phyloP scores from a whole-genome alignment of 2,113 vertebrate species.

The Nyctibius bracteatus region DNA sequence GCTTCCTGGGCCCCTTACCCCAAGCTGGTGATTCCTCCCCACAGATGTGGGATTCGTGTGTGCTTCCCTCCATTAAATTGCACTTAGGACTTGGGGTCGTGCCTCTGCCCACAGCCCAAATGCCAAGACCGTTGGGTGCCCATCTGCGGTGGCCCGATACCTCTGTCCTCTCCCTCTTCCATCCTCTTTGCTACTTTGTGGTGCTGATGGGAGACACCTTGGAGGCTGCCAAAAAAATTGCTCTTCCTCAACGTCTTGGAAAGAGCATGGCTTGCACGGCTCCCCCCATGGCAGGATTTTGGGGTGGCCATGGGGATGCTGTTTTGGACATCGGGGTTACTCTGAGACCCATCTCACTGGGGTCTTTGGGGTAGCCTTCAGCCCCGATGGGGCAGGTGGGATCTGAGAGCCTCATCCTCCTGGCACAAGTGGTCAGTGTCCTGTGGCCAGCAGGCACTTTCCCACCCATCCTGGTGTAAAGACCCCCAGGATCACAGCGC shows the following conservation, averaged over 20 bases:
- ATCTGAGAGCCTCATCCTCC: fast-evolving
- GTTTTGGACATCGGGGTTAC: background rate
- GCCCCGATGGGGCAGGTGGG: background rate
- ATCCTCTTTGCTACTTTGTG: background rate
- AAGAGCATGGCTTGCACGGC: background rate
- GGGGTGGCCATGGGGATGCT: background rate
- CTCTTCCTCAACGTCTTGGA: background rate
- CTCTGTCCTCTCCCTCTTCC: background rate
- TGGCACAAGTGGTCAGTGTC: background rate
- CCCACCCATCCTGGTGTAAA: background rate
- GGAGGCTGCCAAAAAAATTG: background rate
- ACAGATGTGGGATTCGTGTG: background rate
- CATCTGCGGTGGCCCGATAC: background rate
- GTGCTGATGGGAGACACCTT: background rate
- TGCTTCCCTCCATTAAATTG: background rate
- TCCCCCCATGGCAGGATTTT: background rate
- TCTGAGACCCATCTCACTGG: background rate
- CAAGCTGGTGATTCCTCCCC: background rate
- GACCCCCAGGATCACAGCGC: background rate
- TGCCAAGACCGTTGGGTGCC: background rate
- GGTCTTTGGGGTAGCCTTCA: background rate
- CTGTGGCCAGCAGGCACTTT: background rate
- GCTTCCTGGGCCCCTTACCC: background rate
- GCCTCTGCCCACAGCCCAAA: background rate
- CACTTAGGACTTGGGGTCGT: background rate